Percentiles rank a stretch among this genome's conserved stretches.
Evolutionary conservation across 2,888 invertebrate species (phyloP).

Genomic region (Rugalucina vietnamica): DNA sequence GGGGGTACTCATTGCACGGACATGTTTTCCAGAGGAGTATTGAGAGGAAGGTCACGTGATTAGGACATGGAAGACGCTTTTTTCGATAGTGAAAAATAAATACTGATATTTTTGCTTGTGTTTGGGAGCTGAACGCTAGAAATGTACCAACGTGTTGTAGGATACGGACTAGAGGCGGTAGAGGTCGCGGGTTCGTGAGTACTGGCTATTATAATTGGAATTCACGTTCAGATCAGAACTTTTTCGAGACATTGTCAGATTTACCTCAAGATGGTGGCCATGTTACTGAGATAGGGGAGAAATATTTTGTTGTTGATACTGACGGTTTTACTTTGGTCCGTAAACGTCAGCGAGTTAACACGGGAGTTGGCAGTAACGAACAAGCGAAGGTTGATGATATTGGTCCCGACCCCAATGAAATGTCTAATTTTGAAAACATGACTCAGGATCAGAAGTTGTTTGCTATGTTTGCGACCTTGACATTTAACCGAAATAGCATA

Average conservation of each 20-base stretch:
- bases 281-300: not conserved
- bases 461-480: not conserved
- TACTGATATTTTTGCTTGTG: too few relatives aligned
- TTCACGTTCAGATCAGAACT: not conserved
- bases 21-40: too few relatives aligned
- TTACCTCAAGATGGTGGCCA: not conserved
- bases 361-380: not conserved
- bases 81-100: too few relatives aligned
- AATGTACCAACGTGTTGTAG: too few relatives aligned
- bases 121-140: too few relatives aligned
- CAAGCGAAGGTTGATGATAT: not conserved
- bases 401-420: not conserved
- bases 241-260: not conserved
- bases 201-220: not conserved
- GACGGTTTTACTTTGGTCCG: not conserved
- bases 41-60: too few relatives aligned
- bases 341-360: too few relatives aligned
- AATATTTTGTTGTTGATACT: not conserved
- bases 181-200: not conserved
- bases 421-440: not conserved
- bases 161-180: not conserved
- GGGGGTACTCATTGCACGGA: too few relatives aligned
- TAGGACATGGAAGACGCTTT: too few relatives aligned
- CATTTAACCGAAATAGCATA: not conserved
- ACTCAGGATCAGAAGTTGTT: not conserved